Evolutionary conservation across 2,113 vertebrate species (phyloP).

Genomic region (Crotophaga sulcirostris): DNA sequence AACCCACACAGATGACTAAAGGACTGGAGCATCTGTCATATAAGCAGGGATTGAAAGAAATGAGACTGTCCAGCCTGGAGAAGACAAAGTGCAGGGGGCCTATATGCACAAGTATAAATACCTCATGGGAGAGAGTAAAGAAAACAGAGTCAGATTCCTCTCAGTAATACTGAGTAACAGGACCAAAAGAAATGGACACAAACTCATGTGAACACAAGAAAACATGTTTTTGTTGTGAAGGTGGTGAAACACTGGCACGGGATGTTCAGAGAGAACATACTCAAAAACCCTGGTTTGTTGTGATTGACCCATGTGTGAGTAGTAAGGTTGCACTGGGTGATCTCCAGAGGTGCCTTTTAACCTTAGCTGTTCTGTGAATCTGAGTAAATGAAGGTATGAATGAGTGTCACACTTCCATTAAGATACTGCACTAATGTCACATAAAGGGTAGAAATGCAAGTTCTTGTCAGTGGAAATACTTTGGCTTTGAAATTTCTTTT

Average conservation of each 20-base stretch:
- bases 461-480: background rate
- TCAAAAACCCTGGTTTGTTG: rapidly evolving
- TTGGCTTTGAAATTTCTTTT: background rate
- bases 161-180: too few relatives aligned
- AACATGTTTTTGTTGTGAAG: background rate
- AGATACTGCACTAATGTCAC: background rate
- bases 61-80: background rate
- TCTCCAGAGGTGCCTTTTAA: background rate
- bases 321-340: background rate
- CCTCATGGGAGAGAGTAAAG: background rate
- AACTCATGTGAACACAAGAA: background rate
- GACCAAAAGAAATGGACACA: background rate
- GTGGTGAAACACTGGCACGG: background rate
- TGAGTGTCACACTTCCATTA: background rate
- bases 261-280: background rate
- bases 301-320: rapidly evolving
- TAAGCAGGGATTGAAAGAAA: background rate
- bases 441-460: background rate
- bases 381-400: background rate
- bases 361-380: background rate
- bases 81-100: background rate
- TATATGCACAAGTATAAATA: background rate
- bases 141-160: background rate
- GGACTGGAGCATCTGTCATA: background rate
- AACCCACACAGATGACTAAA: background rate